Evolutionary conservation across 2,888 invertebrate species (phyloP).

Genomic region (Lasioglossum vierecki): DNA sequence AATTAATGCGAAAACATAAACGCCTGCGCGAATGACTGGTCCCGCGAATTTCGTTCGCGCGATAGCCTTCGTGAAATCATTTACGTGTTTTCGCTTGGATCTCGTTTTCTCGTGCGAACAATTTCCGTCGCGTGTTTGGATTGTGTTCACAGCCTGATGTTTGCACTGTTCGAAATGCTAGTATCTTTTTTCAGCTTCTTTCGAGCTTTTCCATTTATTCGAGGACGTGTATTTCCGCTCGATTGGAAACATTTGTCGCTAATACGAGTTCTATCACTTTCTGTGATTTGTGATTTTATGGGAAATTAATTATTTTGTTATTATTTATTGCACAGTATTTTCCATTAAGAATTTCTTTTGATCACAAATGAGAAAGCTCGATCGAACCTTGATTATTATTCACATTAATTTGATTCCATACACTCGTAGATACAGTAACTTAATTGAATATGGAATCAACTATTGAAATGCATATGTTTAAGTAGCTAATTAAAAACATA

Average conservation of each 20-base stretch:
- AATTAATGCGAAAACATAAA: slow-evolving; percentile 7
- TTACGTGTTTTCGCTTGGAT: not conserved
- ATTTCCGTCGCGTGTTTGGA: not conserved
- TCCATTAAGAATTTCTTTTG: not conserved
- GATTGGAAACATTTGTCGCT: too few relatives aligned
- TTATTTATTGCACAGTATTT: not conserved
- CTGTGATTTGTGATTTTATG: too few relatives aligned
- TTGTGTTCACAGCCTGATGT: not conserved
- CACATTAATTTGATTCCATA: not conserved
- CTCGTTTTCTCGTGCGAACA: not conserved
- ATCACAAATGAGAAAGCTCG: not conserved
- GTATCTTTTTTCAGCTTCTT: too few relatives aligned
- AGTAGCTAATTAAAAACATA: too few relatives aligned
- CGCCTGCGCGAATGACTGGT: not conserved
- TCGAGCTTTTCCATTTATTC: not conserved
- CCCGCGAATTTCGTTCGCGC: not conserved
- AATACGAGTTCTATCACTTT: too few relatives aligned
- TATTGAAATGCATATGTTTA: too few relatives aligned
- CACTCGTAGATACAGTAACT: not conserved
- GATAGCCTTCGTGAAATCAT: not conserved
- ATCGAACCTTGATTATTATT: not conserved
- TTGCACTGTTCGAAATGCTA: not conserved
- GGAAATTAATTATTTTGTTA: too few relatives aligned
- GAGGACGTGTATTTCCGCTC: too few relatives aligned
- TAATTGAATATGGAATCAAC: not conserved